These are phyloP conservation scores for Orchestia grillus DNA, from an alignment of 1,140 invertebrate species.

Conservation along the genomic window DNA sequence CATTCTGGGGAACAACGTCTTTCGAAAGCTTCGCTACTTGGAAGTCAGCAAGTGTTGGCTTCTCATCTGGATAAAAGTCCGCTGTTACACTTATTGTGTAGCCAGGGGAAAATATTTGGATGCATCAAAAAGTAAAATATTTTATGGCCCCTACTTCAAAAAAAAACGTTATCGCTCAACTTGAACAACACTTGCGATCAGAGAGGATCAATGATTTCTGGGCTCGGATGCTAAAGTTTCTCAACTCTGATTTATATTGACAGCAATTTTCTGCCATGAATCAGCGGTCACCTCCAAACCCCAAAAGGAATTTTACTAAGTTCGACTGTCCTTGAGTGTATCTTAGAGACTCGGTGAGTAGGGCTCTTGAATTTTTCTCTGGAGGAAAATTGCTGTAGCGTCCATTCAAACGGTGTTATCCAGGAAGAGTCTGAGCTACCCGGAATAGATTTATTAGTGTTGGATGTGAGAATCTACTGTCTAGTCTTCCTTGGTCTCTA, in stretches of 20 bases:
- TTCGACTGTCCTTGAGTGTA: background rate
- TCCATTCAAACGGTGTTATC: background rate
- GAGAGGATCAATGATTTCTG: background rate
- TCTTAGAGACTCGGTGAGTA: background rate
- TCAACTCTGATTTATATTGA: background rate
- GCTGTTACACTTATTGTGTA: too few relatives aligned
- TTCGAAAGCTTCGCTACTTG: background rate
- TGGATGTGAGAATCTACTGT: background rate
- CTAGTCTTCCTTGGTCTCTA: background rate
- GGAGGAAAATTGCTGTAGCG: background rate
- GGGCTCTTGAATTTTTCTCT: background rate
- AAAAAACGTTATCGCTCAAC: too few relatives aligned
- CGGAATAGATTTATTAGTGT: background rate
- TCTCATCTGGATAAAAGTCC: too few relatives aligned
- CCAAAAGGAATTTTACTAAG: background rate
- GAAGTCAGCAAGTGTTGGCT: background rate
- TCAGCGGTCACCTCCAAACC: background rate
- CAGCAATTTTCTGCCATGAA: background rate
- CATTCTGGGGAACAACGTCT: too few relatives aligned
- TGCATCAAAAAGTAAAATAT: too few relatives aligned
- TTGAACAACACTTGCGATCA: background rate
- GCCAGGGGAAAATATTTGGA: too few relatives aligned
- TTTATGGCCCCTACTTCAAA: too few relatives aligned
- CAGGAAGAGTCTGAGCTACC: background rate
- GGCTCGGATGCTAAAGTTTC: background rate